A percentile compares a stretch with the other conserved stretches of the same genome.
phyloP scores from a whole-genome alignment of 2,113 vertebrate species.

The Calonectris borealis region DNA sequence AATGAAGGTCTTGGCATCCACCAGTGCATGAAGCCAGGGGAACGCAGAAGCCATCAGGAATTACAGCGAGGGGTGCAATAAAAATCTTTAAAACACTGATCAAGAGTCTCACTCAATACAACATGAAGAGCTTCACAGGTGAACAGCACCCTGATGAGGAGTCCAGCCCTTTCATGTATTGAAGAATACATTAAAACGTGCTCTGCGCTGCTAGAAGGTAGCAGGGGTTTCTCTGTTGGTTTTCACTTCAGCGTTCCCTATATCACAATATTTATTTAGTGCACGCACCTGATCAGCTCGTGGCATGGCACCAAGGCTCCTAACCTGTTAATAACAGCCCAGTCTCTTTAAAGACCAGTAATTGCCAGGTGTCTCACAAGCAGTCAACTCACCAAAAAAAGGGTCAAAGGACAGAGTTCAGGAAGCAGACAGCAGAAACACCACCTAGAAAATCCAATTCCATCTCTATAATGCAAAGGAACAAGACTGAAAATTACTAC shows the following conservation, averaged over 20 bases:
- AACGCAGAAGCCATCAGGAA: neutral
- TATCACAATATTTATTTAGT: neutral
- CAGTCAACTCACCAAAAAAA: constrained; percentile 2
- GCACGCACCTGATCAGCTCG: neutral
- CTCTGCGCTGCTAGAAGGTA: neutral
- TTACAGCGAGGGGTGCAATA: neutral
- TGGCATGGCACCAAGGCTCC: neutral
- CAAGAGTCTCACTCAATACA: neutral
- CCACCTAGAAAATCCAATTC: constrained; percentile 16
- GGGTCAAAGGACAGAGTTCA: neutral
- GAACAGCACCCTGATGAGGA: neutral
- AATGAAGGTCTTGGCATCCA: neutral
- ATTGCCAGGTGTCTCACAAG: constrained; percentile 19
- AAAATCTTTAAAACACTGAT: neutral
- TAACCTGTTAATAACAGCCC: neutral
- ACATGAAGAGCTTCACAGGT: neutral
- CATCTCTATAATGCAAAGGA: neutral
- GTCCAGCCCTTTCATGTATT: neutral
- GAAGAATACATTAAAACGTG: neutral
- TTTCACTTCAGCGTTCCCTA: neutral
- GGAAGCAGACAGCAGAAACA: neutral
- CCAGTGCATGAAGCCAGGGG: neutral
- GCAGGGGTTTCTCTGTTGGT: neutral
- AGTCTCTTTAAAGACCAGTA: neutral
- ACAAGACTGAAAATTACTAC: neutral